These are phyloP conservation scores for Serranus cabrilla DNA, from an alignment of 2,797 vertebrate species.

Conservation along the genomic window DNA sequence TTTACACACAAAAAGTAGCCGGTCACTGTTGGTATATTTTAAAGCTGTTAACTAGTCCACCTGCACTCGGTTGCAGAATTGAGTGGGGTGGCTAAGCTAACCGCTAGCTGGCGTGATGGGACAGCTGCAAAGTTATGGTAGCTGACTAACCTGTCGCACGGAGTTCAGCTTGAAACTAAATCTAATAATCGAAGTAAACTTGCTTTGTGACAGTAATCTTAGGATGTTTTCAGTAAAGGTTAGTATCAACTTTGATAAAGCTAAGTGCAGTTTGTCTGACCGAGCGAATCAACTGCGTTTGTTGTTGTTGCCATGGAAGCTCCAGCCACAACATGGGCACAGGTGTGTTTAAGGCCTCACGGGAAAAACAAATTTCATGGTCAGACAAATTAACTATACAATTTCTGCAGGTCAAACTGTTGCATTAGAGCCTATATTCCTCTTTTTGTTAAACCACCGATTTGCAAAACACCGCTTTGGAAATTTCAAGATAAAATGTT, in stretches of 20 bases:
- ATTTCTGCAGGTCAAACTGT: neutral
- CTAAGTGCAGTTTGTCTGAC: neutral
- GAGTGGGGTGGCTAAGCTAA: neutral
- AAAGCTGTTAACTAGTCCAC: neutral
- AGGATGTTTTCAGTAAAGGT: no score
- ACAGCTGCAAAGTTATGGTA: neutral
- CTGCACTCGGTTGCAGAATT: neutral
- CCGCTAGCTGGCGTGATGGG: neutral
- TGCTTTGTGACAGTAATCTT: no score
- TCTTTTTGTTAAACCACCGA: conserved; percentile 46
- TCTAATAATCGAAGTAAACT: neutral
- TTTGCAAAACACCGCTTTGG: conserved; percentile 42
- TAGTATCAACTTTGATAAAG: neutral
- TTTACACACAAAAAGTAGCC: neutral
- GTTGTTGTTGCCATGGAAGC: conserved; percentile 66
- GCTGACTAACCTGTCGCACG: neutral
- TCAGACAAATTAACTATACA: neutral
- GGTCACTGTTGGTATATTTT: neutral
- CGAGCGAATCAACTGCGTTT: neutral
- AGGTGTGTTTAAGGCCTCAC: neutral
- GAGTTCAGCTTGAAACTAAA: neutral
- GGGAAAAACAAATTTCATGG: neutral
- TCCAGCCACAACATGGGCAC: neutral
- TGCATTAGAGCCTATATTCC: conserved; percentile 49
- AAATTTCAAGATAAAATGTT: conserved; percentile 50